These are phyloP conservation scores for Epsilonema sp. DNA, from an alignment of 2,888 invertebrate species.

Conservation along the genomic window DNA sequence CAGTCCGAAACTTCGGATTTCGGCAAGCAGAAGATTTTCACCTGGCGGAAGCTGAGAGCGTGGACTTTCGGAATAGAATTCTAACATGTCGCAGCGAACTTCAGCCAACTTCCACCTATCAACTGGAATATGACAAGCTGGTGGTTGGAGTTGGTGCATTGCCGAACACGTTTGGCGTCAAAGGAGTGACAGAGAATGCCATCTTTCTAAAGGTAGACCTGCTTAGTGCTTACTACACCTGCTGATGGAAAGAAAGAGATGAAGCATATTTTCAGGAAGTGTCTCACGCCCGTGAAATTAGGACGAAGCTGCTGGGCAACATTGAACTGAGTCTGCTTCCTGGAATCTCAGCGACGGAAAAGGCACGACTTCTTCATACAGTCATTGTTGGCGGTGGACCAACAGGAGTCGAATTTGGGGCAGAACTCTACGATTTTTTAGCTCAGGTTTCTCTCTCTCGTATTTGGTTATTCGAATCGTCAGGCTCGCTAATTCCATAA, in stretches of 20 bases:
- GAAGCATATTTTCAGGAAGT: slow-evolving; percentile 31
- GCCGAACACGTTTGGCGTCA: slow-evolving; percentile 33
- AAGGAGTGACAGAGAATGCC: slow-evolving; percentile 32
- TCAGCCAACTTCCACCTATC: slow-evolving; percentile 18
- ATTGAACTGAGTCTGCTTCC: slow-evolving; percentile 10
- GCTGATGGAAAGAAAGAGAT: not conserved
- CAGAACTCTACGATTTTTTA: slow-evolving; percentile 31
- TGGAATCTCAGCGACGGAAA: slow-evolving; percentile 22
- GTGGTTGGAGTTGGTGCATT: slow-evolving; percentile 33
- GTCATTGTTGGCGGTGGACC: slow-evolving; percentile 36
- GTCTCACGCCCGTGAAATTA: slow-evolving; percentile 30
- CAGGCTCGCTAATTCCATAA: too few relatives aligned
- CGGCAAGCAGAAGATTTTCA: slow-evolving; percentile 30
- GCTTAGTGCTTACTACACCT: not conserved
- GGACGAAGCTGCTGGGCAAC: slow-evolving; percentile 23
- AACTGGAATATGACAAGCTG: slow-evolving; percentile 30
- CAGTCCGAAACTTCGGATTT: slow-evolving; percentile 30
- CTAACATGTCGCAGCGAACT: slow-evolving; percentile 11
- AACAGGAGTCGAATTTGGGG: slow-evolving; percentile 34
- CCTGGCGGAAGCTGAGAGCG: slow-evolving; percentile 23
- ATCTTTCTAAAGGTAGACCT: slow-evolving; percentile 32
- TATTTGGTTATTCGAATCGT: too few relatives aligned
- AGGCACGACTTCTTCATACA: slow-evolving; percentile 26
- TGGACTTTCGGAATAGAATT: slow-evolving; percentile 18
- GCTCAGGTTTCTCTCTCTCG: too few relatives aligned